Evolutionary conservation across 2,888 invertebrate genomes (phyloP), one percentile per base, ranked within the genome.

Genomic region (Nipponacmea schrenckii): DNA sequence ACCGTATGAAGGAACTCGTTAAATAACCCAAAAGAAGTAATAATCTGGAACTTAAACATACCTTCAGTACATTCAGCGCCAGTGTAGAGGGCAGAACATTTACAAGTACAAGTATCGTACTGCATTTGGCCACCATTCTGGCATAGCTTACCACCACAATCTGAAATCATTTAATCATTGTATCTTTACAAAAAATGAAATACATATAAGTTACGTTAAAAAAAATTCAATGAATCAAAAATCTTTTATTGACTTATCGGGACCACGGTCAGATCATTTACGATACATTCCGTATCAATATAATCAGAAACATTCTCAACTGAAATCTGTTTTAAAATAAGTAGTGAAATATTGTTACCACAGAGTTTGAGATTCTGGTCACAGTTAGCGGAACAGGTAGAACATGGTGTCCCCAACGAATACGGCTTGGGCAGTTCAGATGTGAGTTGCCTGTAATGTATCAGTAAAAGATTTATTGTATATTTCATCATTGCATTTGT

Each of bases 111-210:
- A 14, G 79, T 75, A 48, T 75, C 67, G 17, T 74, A 75, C 50
- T 83, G 76, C 31, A 84, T 72, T 3, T 31, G 72, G 0, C 85
- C 85, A 31, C 81, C 82, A 72, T 85, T 84, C 20, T 75, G 71
- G 64, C 85, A 84, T 5, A 81, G 72, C 46, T 72, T 74, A 4
- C 81, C 82, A 2, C 78, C 75, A 70, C 85, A 85, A 63, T 83
- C 83, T 81, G 75, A 20, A 77, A 39, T 39, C 39, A 39, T 39
- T 39, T 39, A 39, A 39, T 39, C 7, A 5, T n/a, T n/a, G n/a
- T n/a, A n/a, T n/a, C n/a, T n/a, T n/a, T n/a, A n/a, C n/a, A n/a
- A n/a, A n/a, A n/a, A n/a, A n/a, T n/a, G n/a, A n/a, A n/a, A n/a
- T n/a, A n/a, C n/a, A n/a, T n/a, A n/a, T n/a, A n/a, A n/a, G n/a